Base-by-base conservation (phyloP, 2,888 invertebrate genomes). In the Tridacna crocea region DNA sequence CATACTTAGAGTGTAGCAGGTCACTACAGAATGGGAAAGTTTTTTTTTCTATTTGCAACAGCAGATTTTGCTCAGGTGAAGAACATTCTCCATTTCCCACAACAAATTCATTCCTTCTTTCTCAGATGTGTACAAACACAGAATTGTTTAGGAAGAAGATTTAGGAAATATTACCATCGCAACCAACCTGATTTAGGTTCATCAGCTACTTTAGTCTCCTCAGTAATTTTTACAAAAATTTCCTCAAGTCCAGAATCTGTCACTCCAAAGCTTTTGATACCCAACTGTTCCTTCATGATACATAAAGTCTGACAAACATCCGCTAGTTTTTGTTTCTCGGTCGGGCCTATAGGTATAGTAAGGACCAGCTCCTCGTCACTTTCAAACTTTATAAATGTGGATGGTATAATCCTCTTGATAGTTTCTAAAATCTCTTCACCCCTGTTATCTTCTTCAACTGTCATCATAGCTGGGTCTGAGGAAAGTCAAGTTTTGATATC, bases 181-280 rank as follows among this genome's bases (percentile, higher is more conserved):
- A 36, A 36, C 36, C 8, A 36, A 36, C 36, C 36, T 36, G n/a
- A 19, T 17, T 66, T 19, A n/a, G 46, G 27, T 46, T 6, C 66
- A 66, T 66, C 66, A 13, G 2, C 36, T 4, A 36, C 36, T 36
- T 36, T 36, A 36, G 60, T 26, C 47, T 87, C 83, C 70, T 92
- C 91, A 11, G 93, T 93, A 66, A 94, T 89, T 83, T 92, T 92
- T 12, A 94, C 86, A 81, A 94, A 94, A 36, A 94, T 93, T 82
- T 94, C 93, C 81, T 94, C 94, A 70, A 94, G 84, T 48, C 91
- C 92, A 10, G 93, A 92, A 82, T 94, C 94, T 77, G 89, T 90
- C 22, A 94, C 86, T 0, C 94, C 94, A 78, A 91, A 94, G 55
- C 93, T 92, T 74, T 85, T 79, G n/a, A 93, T 84, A 11, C 85